Evolutionary conservation across 2,113 vertebrate genomes (phyloP), one percentile per base, ranked within the genome.

Genomic region (Triplophysa rosa): DNA sequence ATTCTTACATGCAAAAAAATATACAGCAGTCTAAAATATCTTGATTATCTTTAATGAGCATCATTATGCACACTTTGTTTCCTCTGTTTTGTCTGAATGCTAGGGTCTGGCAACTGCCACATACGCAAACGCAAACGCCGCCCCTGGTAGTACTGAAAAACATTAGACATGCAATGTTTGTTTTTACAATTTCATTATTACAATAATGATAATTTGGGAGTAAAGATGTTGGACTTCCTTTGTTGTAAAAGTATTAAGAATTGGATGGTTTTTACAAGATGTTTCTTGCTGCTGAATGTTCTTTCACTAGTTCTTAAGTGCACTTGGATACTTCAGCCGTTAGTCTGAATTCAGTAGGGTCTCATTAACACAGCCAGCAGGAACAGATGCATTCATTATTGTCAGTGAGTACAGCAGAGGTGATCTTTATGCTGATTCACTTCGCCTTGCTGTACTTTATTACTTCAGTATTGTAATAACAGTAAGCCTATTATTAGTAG

Each of bases 301-400:
- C 14, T 69, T 29, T 52, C 45, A 29, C 45, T 52, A 26, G 21
- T 69, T 59, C 19, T 59, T 61, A 26, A 37, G 11, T 59, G 29
- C 70, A 42, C 8, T 33, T 42, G 17, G 54, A 40, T 72, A 8
- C 13, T 82, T 67, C 12, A 29, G 3, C 21, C 33, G 14, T 67
- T 45, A 37, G 45, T 10, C 58, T 67, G 49, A 23, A 17, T 17
- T 54, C 72, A 70, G 61, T 65, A 64, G 49, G 66, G 59, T 16
- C 47, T 70, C 69, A 65, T 77, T 56, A 70, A 64, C 58, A 68
- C 24, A 13, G 17, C 42, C 19, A n/a, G 49, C 58, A 40, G 61
- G 54, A 61, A 69, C 59, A 65, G 33, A 63, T 76, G 58, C 58
- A 54, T 63, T 81, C 58, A 54, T 62, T 69, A 63, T 12, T 76